Base-by-base conservation (phyloP, 2,113 vertebrate genomes). In the Protobothrops mucrosquamatus region DNA sequence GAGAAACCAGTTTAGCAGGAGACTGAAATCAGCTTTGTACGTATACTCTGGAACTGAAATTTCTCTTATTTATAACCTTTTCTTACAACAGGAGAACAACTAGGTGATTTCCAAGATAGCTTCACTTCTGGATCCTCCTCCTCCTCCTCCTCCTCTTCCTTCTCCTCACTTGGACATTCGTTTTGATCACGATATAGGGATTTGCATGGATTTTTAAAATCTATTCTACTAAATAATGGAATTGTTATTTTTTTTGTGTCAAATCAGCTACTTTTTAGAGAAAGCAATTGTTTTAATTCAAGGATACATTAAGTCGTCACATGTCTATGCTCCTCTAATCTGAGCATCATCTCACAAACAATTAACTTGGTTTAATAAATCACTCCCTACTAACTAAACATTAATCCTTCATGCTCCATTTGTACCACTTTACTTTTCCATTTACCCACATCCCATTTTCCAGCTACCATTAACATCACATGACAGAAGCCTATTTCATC, bases 21-120 rank as follows among this genome's bases (percentile, higher is more conserved):
- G 95, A 96, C 95, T 94, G 93, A 95, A 95, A 61, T 92, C 93
- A 57, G 94, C 92, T 87, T 0, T 22, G 61, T 86, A 90, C 55
- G 43, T 90, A 86, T 22, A 61, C 34, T 56, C 26, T 81, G 48
- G 39, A 91, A 88, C 51, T 39, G 39, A 56, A 81, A n/a, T 88
- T 46, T 90, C 24, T 5, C 54, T 57, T 92, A 56, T 74, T 55
- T 34, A 26, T 23, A 20, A 57, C 29, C 46, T 39, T 43, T 69
- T 91, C 59, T 57, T 2, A 56, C 4, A 52, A 74, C 34, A 39
- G 20, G 29, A 52, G 43, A 29, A 51, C 26, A 81, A 34, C 85
- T 85, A 56, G 4, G 43, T 56, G 39, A 22, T 51, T 81, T 74
- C 52, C 39, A 74, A 43, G 20, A 20, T 24, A 26, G 6, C 9